phyloP scores from a whole-genome alignment of 37 sponge, comb jelly and placozoan genomes.

The Ianthella basta region DNA sequence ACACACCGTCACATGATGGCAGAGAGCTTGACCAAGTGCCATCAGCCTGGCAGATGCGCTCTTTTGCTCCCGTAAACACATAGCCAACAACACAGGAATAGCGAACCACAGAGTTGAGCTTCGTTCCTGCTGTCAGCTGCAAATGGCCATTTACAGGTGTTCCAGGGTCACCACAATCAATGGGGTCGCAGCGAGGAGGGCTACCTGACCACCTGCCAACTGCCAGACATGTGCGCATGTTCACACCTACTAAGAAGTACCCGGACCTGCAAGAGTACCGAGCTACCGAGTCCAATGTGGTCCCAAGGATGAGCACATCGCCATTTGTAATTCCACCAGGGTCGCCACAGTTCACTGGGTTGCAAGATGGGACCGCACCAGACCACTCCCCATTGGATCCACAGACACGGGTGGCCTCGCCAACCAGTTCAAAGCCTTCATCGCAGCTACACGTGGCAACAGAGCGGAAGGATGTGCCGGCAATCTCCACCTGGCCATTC shows the following conservation, averaged over 20 bases:
- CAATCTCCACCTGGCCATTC: constrained; percentile 36
- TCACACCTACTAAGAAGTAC: constrained; percentile 14
- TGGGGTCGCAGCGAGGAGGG: constrained; percentile 30
- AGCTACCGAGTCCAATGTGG: constrained; percentile 26
- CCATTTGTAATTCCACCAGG: constrained; percentile 38
- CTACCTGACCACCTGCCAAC: constrained; percentile 28
- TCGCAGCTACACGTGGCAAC: constrained; percentile 55
- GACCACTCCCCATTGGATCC: constrained; percentile 60
- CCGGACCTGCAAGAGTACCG: constrained; percentile 39
- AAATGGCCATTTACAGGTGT: constrained; percentile 37
- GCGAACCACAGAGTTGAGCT: constrained; percentile 38
- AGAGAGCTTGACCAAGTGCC: constrained; percentile 46
- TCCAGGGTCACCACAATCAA: constrained; percentile 52
- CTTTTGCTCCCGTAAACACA: constrained; percentile 20
- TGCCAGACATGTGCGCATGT: constrained; percentile 1
- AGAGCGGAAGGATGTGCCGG: constrained; percentile 28
- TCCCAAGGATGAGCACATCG: neutral
- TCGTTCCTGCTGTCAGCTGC: constrained; percentile 24
- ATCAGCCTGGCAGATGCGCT: constrained; percentile 46
- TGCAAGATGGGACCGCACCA: constrained; percentile 59
- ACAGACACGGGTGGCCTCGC: constrained; percentile 43
- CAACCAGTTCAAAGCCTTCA: constrained; percentile 56
- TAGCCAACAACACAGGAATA: constrained; percentile 55
- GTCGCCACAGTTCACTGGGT: constrained; percentile 36
- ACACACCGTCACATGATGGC: constrained; percentile 52